Percentiles rank a stretch among this genome's conserved stretches.
Evolutionary conservation across 2,113 vertebrate species (phyloP).

Genomic region (Atrichornis clamosus): DNA sequence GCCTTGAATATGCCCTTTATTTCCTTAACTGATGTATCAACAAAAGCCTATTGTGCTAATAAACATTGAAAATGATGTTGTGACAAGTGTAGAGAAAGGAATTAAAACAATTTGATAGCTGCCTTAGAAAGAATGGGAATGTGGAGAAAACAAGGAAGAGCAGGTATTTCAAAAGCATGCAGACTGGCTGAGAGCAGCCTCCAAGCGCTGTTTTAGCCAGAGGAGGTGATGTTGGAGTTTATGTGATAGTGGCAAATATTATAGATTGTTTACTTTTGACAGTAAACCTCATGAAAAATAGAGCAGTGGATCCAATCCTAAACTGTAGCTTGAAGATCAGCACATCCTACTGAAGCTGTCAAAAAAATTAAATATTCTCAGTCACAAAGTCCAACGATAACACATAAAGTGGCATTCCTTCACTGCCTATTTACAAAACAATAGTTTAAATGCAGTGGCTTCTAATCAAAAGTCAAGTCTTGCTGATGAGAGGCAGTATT

Average conservation of each 20-base stretch:
- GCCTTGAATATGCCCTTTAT: not conserved
- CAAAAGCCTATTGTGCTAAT: not conserved
- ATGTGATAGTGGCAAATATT: not conserved
- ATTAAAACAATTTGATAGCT: not conserved
- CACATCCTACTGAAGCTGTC: not conserved
- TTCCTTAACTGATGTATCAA: not conserved
- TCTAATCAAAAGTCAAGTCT: not conserved
- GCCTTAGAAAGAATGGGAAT: not conserved
- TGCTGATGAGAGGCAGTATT: not conserved
- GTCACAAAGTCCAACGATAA: not conserved
- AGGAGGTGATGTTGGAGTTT: not conserved
- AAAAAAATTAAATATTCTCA: not conserved
- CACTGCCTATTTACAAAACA: not conserved
- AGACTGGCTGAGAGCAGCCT: not conserved
- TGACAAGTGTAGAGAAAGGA: not conserved
- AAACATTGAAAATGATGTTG: not conserved
- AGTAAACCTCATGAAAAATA: not conserved
- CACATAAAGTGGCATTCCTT: not conserved
- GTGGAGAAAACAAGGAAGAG: not conserved
- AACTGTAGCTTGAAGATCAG: not conserved
- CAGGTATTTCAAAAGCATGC: not conserved
- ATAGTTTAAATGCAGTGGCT: not conserved
- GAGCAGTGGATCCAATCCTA: not conserved
- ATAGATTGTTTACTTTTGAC: not conserved
- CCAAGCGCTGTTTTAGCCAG: not conserved